phyloP scores from a whole-genome alignment of 2,888 invertebrate genomes.

The Chrysolina oricalcia region DNA sequence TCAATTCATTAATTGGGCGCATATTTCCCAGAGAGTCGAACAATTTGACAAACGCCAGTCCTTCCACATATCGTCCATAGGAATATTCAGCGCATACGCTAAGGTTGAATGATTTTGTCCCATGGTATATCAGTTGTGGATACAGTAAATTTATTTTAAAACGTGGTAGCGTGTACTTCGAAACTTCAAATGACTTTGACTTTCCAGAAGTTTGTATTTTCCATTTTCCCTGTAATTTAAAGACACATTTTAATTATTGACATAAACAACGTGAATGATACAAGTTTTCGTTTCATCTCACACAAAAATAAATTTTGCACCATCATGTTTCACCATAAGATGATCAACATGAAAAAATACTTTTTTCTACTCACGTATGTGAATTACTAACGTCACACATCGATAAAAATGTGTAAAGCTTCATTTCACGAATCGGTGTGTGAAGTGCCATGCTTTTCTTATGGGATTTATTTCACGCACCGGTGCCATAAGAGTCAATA shows the following conservation, averaged over 20 bases:
- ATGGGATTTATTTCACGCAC: too few relatives aligned
- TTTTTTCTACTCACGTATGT: too few relatives aligned
- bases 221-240: conserved; percentile 73
- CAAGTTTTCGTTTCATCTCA: too few relatives aligned
- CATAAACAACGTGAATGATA: too few relatives aligned
- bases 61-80: conserved; percentile 77
- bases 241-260: neutral
- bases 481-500: too few relatives aligned
- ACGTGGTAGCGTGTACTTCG: conserved; percentile 76
- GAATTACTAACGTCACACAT: too few relatives aligned
- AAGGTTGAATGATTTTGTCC: conserved; percentile 71
- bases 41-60: conserved; percentile 71
- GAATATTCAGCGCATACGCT: conserved; percentile 77
- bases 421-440: too few relatives aligned
- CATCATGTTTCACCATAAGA: too few relatives aligned
- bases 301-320: too few relatives aligned
- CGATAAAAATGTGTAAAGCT: too few relatives aligned
- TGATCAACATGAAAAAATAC: too few relatives aligned
- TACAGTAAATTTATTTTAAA: conserved; percentile 75
- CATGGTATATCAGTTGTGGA: conserved; percentile 73
- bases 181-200: conserved; percentile 72
- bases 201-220: conserved; percentile 71
- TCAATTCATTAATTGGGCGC: conserved; percentile 58
- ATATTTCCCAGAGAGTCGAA: conserved; percentile 59
- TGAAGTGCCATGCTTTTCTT: too few relatives aligned